Percentiles rank a stretch among this genome's conserved stretches.
Conservation (phyloP, 2,888 invertebrate genomes). For the Plemyria rubiginata region DNA sequence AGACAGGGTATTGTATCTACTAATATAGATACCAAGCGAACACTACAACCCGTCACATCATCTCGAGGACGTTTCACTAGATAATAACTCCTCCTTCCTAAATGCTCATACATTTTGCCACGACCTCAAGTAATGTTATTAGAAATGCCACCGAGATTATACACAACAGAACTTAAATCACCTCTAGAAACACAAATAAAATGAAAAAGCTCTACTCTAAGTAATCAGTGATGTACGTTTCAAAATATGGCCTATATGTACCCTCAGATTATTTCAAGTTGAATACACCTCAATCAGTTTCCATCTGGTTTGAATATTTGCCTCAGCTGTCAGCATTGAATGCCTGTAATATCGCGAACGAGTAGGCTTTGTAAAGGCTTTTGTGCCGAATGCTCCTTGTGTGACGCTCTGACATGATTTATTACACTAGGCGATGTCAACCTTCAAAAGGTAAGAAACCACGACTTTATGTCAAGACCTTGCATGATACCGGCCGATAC, state of each 20-base stretch:
- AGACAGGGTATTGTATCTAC: too few species aligned
- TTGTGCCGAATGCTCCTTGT: slow-evolving; percentile 50
- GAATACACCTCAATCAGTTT: slow-evolving; percentile 34
- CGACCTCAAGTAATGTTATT: too few species aligned
- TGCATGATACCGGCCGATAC: background rate
- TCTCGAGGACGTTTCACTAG: too few species aligned
- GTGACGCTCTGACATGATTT: slow-evolving; percentile 61
- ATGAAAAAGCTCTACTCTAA: too few species aligned
- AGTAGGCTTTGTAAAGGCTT: slow-evolving; percentile 54
- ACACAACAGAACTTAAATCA: too few species aligned
- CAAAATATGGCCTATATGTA: background rate
- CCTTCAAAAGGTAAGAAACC: slow-evolving; percentile 34
- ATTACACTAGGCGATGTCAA: slow-evolving; percentile 58
- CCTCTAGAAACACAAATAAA: too few species aligned
- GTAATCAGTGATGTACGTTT: too few species aligned
- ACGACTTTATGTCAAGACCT: background rate
- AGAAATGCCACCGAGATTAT: too few species aligned
- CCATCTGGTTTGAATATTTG: slow-evolving; percentile 50
- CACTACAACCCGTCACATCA: too few species aligned
- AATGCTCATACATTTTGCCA: too few species aligned
- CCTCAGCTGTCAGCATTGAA: slow-evolving; percentile 57
- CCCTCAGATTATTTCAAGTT: slow-evolving; percentile 15
- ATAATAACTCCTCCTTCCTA: too few species aligned
- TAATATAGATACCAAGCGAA: too few species aligned
- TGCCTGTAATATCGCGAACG: slow-evolving; percentile 53